Evolutionary conservation across 1,140 invertebrate genomes (phyloP).

Genomic region (Papilio glaucus): DNA sequence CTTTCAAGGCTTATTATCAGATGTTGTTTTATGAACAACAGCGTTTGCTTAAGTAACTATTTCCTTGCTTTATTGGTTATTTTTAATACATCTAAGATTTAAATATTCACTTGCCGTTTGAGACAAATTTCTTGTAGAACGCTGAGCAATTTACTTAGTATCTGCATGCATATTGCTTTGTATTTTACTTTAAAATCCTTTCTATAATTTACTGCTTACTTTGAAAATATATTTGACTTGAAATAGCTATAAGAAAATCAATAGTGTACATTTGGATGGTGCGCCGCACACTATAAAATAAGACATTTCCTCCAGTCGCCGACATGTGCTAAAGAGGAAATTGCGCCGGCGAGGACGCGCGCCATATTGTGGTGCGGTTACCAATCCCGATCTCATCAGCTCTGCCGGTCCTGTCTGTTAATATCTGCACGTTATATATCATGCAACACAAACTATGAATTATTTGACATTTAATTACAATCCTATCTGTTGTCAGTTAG

Average conservation of each 20-base stretch:
- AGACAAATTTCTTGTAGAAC: no score
- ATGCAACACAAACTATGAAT: neutral
- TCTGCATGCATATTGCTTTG: no score
- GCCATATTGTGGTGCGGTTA: conserved; percentile 31
- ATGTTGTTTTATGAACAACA: no score
- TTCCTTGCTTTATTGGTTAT: no score
- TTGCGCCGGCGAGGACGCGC: conserved; percentile 4
- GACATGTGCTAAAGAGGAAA: conserved; percentile 25
- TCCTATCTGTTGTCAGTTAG: neutral
- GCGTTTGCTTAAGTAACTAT: no score
- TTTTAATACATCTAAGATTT: no score
- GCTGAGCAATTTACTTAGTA: no score
- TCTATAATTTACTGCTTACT: no score
- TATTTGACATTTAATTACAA: neutral
- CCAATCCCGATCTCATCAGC: conserved; percentile 7
- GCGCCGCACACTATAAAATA: conserved; percentile 24
- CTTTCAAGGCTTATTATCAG: no score
- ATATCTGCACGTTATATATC: conserved; percentile 2
- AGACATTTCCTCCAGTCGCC: conserved; percentile 11
- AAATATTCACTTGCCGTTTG: no score
- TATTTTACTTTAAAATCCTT: no score
- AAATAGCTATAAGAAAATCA: neutral
- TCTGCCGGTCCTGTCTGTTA: neutral
- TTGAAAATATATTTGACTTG: neutral
- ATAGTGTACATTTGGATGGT: neutral